A percentile compares a stretch with the other conserved stretches of the same genome.
phyloP scores from a whole-genome alignment of 2,888 invertebrate genomes.

The Agrenia bidenticulata region DNA sequence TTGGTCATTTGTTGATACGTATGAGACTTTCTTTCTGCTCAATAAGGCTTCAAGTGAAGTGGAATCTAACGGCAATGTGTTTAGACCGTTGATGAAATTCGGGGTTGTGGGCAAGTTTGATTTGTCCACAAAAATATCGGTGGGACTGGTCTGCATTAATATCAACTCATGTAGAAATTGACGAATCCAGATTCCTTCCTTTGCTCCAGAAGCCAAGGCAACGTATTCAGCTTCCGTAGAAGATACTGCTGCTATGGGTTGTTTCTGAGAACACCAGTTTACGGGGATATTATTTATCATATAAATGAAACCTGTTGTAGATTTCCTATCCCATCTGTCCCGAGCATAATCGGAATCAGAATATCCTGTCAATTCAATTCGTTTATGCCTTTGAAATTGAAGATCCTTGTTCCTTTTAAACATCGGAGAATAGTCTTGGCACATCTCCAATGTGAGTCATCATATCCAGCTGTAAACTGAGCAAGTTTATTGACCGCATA shows the following conservation, averaged over 20 bases:
- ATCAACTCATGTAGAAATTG: constrained; percentile 34
- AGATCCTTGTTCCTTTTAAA: constrained; percentile 18
- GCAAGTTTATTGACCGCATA: constrained; percentile 44
- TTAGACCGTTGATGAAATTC: constrained; percentile 47
- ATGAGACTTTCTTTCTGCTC: too few relatives aligned
- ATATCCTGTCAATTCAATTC: constrained; percentile 34
- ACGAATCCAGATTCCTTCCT: constrained; percentile 39
- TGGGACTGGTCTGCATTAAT: constrained; percentile 1
- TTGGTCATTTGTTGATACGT: too few relatives aligned
- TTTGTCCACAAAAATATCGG: constrained; percentile 22
- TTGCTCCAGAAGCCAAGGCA: constrained; percentile 30
- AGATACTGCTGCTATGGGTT: constrained; percentile 33
- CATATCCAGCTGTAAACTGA: constrained; percentile 29
- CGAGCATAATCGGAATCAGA: constrained; percentile 47
- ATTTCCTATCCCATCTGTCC: constrained; percentile 39
- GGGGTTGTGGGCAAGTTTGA: constrained; percentile 47
- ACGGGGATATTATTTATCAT: constrained; percentile 17
- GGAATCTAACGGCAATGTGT: constrained; percentile 50
- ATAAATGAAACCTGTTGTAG: constrained; percentile 40
- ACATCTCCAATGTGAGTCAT: background rate
- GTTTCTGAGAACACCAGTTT: constrained; percentile 40
- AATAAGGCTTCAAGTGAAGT: constrained; percentile 33
- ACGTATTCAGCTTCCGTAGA: constrained; percentile 48
- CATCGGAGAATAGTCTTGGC: background rate
- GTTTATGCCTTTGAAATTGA: background rate